A percentile compares a stretch with the other conserved stretches of the same genome.
phyloP scores from a whole-genome alignment of 1,140 invertebrate species.

The Copidosoma floridanum region DNA sequence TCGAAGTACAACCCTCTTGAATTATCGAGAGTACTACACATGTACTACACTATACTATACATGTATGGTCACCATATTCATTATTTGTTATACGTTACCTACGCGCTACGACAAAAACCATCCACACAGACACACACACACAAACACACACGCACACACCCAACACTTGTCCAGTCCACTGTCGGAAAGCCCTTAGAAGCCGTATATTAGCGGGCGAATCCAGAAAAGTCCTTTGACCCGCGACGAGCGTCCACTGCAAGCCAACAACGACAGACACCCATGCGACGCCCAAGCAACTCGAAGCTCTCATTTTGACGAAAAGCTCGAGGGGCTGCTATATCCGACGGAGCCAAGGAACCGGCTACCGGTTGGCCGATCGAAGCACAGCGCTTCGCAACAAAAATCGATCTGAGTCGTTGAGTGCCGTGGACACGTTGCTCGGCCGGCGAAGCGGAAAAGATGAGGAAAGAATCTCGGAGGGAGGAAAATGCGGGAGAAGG shows the following conservation, averaged over 20 bases:
- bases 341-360: no score
- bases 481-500: no score
- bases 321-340: not conserved
- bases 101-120: no score
- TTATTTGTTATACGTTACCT: no score
- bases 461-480: no score
- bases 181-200: constrained; percentile 26
- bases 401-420: constrained; percentile 5
- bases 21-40: no score
- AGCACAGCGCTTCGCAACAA: not conserved
- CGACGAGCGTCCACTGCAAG: constrained; percentile 2
- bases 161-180: constrained; percentile 22
- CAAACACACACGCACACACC: constrained; percentile 24
- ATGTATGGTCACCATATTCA: no score
- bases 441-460: no score
- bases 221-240: constrained; percentile 30
- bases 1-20: no score
- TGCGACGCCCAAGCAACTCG: not conserved
- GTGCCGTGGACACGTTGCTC: no score
- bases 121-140: not conserved
- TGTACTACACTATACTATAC: no score
- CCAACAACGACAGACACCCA: not conserved
- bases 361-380: not conserved
- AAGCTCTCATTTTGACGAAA: not conserved
- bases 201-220: constrained; percentile 32